Percentiles rank a stretch among this genome's conserved stretches.
phyloP scores from a whole-genome alignment of 2,113 vertebrate species.

The Tylochromis polylepis region DNA sequence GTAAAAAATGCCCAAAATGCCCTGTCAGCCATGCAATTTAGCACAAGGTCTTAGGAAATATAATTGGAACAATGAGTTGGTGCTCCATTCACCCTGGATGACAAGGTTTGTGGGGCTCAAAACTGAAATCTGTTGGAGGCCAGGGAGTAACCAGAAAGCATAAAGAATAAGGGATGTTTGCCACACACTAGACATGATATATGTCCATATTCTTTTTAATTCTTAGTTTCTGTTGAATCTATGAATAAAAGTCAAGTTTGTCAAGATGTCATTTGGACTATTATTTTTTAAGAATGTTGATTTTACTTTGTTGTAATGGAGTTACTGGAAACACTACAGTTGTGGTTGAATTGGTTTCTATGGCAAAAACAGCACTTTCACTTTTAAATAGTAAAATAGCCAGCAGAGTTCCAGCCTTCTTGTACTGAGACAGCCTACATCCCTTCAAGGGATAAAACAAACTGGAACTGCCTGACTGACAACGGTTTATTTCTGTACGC shows the following conservation, averaged over 20 bases:
- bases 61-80: neutral
- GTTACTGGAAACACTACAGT: neutral
- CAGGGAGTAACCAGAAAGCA: neutral
- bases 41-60: neutral
- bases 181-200: neutral
- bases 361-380: neutral
- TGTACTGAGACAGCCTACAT: neutral
- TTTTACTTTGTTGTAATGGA: neutral
- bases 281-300: neutral
- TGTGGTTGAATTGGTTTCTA: neutral
- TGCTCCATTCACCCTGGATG: neutral
- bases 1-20: neutral
- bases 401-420: neutral
- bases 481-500: neutral
- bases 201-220: neutral
- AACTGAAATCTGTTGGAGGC: neutral
- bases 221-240: neutral
- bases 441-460: neutral
- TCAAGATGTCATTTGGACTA: neutral
- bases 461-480: neutral
- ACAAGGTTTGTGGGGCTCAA: neutral
- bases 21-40: neutral
- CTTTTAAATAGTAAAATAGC: neutral
- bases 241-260: neutral
- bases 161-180: neutral